phyloP scores from a whole-genome alignment of 2,797 vertebrate species.

The Xyrichtys novacula region DNA sequence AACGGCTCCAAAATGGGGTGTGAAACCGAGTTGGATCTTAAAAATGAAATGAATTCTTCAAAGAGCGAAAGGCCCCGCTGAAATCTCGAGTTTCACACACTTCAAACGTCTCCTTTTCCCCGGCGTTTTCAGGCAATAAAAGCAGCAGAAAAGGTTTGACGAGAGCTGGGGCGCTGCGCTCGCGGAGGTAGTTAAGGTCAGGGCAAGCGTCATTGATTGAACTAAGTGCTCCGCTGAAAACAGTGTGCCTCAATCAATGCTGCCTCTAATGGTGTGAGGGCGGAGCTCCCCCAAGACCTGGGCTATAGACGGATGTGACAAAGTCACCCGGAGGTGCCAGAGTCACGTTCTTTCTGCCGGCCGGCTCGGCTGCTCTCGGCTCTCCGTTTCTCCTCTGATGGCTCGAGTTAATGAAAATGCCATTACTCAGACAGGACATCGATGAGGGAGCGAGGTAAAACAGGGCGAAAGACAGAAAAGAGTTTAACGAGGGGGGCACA shows the following conservation, averaged over 20 bases:
- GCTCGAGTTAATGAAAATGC: conserved; percentile 59
- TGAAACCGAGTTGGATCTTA: conserved; percentile 12
- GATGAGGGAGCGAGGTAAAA: conserved; percentile 8
- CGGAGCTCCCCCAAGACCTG: conserved; percentile 53
- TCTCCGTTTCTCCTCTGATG: conserved; percentile 15
- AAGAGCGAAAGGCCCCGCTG: conserved; percentile 16
- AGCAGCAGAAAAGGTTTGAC: conserved; percentile 44
- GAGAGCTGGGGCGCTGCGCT: conserved; percentile 46
- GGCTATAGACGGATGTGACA: conserved; percentile 39
- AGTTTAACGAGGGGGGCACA: conserved; percentile 14
- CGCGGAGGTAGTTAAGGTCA: conserved; percentile 67
- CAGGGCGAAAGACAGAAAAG: background rate
- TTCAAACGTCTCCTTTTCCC: conserved; percentile 30
- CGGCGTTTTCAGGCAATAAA: conserved; percentile 52
- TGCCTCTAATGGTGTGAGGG: conserved; percentile 55
- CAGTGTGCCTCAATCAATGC: conserved; percentile 72
- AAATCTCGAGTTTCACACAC: conserved; percentile 35
- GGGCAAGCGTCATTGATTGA: conserved; percentile 70
- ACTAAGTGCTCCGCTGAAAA: conserved; percentile 73
- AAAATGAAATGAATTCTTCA: conserved; percentile 32
- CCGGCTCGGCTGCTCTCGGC: conserved; percentile 1
- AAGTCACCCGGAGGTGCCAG: conserved; percentile 46
- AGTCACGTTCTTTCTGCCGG: conserved; percentile 27
- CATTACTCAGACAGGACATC: conserved; percentile 35
- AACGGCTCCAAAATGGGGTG: background rate